Evolutionary conservation across 2,797 vertebrate genomes (phyloP).

Genomic region (Megaceryle alcyon): DNA sequence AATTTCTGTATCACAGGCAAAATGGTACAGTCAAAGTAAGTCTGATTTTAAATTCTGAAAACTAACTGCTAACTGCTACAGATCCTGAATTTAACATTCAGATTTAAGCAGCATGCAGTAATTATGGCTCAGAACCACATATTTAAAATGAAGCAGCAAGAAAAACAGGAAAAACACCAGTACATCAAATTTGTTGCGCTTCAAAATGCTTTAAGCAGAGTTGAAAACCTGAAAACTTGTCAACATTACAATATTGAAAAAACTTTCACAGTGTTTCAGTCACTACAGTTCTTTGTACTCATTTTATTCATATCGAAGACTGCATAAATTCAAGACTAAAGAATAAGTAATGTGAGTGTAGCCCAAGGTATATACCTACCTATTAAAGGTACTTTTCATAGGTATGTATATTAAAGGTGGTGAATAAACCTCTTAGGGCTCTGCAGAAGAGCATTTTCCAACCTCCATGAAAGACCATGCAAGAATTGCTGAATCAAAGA

Average conservation of each 20-base stretch:
- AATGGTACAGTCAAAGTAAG: background rate
- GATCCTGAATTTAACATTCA: constrained; percentile 32
- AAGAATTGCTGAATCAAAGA: background rate
- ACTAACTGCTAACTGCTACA: background rate
- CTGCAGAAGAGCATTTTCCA: background rate
- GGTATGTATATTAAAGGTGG: background rate
- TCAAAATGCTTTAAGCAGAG: background rate
- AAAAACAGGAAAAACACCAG: constrained; percentile 5
- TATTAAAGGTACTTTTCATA: background rate
- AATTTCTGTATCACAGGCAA: background rate
- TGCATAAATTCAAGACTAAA: background rate
- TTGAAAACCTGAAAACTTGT: background rate
- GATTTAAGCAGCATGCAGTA: constrained; percentile 30
- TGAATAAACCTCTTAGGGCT: background rate
- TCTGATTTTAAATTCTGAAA: constrained; percentile 12
- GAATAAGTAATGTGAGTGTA: background rate
- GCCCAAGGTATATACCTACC: background rate
- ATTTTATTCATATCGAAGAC: background rate
- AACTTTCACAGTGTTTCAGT: background rate
- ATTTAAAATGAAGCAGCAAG: constrained; percentile 23
- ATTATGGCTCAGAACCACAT: background rate
- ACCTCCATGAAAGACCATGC: background rate
- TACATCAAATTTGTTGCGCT: background rate
- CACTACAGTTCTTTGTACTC: background rate
- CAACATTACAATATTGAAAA: background rate